phyloP scores from a whole-genome alignment of 2,113 vertebrate species.

The Fulmarus glacialis region DNA sequence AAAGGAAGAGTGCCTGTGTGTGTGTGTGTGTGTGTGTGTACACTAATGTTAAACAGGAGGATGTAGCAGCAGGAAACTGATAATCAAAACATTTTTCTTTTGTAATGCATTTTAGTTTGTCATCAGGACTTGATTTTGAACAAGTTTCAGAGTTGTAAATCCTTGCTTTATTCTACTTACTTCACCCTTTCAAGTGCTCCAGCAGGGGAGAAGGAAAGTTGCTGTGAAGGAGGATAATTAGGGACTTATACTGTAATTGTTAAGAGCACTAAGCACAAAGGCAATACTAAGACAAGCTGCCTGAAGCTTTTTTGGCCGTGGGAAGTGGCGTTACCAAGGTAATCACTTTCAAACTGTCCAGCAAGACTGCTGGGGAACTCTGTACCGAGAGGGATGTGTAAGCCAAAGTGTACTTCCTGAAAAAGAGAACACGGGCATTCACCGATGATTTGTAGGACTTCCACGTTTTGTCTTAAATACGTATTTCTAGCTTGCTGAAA shows the following conservation, averaged over 20 bases:
- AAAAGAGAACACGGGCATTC: constrained; percentile 56
- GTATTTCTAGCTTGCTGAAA: constrained; percentile 68
- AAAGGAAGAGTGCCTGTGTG: neutral
- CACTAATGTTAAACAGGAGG: neutral
- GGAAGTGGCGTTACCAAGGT: constrained; percentile 66
- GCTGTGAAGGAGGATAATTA: constrained; percentile 58
- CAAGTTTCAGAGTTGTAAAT: constrained; percentile 17
- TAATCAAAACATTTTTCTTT: constrained; percentile 26
- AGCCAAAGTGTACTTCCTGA: constrained; percentile 68
- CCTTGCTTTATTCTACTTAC: constrained; percentile 46
- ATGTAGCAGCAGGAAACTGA: constrained; percentile 19
- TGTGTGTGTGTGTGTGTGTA: too few species aligned
- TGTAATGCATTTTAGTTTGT: neutral
- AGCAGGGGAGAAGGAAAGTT: constrained; percentile 41
- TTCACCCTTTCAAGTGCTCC: neutral
- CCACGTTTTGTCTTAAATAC: constrained; percentile 77
- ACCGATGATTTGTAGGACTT: constrained; percentile 71
- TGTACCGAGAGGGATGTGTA: constrained; percentile 14
- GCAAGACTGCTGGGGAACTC: constrained; percentile 11
- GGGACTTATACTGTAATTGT: constrained; percentile 14
- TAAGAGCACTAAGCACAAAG: constrained; percentile 37
- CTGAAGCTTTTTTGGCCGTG: constrained; percentile 16
- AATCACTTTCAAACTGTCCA: constrained; percentile 53
- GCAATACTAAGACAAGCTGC: constrained; percentile 26
- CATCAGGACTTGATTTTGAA: neutral